A percentile compares a stretch with the other conserved stretches of the same genome.
These are phyloP conservation scores for Mercenaria mercenaria DNA, from an alignment of 1,140 invertebrate species.

Conservation along the genomic window DNA sequence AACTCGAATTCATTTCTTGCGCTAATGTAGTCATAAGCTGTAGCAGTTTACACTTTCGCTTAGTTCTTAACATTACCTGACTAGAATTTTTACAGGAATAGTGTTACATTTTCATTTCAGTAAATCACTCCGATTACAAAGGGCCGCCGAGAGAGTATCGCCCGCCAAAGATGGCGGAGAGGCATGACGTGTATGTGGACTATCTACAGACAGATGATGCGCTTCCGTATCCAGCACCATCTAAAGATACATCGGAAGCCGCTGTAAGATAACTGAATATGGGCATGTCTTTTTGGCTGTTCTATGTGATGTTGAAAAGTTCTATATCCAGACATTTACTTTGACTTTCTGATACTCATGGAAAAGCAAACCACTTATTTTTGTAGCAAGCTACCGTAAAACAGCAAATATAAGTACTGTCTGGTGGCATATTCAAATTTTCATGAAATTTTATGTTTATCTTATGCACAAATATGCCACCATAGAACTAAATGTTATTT, in stretches of 20 bases:
- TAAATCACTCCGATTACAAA: constrained; percentile 70
- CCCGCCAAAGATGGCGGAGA: constrained; percentile 58
- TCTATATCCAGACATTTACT: background rate
- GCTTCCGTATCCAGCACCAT: constrained; percentile 72
- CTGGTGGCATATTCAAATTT: too few relatives aligned
- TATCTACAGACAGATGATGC: constrained; percentile 76
- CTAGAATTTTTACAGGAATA: too few relatives aligned
- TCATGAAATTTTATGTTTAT: too few relatives aligned
- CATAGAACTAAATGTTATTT: too few relatives aligned
- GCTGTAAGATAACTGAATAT: constrained; percentile 64
- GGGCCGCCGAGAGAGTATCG: constrained; percentile 69
- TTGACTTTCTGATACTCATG: background rate
- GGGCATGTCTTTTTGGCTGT: too few relatives aligned
- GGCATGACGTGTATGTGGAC: constrained; percentile 70
- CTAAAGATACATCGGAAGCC: constrained; percentile 71
- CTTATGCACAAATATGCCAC: too few relatives aligned
- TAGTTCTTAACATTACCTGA: too few relatives aligned
- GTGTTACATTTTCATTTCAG: background rate
- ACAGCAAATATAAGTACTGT: too few relatives aligned
- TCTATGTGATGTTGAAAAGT: background rate
- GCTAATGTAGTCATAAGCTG: too few relatives aligned
- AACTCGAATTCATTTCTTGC: too few relatives aligned
- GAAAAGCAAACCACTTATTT: background rate
- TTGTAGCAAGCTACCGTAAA: background rate
- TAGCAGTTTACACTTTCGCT: too few relatives aligned